These are phyloP conservation scores for Parnassius smintheus DNA, from an alignment of 2,888 invertebrate species.

Conservation along the genomic window DNA sequence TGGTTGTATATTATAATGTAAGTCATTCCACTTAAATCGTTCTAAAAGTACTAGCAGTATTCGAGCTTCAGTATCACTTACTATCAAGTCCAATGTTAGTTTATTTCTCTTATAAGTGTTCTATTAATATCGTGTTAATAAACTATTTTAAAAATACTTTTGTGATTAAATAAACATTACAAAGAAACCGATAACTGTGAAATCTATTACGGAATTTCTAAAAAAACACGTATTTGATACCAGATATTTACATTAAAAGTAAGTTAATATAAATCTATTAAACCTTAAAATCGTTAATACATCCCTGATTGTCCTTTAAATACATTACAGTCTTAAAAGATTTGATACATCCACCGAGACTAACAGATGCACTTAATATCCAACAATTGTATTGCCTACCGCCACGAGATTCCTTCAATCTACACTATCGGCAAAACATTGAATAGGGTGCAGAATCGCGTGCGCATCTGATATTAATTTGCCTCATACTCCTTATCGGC, in stretches of 20 bases:
- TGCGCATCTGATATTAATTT: constrained; percentile 62
- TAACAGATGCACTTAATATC: constrained; percentile 29
- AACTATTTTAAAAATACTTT: no score
- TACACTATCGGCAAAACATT: constrained; percentile 10
- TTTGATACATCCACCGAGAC: constrained; percentile 22
- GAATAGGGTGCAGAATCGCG: constrained; percentile 56
- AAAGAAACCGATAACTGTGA: not conserved
- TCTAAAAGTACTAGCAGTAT: no score
- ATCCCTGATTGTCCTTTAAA: constrained; percentile 20
- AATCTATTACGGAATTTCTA: not conserved
- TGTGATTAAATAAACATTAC: no score
- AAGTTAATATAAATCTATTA: constrained; percentile 17
- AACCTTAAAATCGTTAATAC: constrained; percentile 22
- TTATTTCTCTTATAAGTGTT: no score
- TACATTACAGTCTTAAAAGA: constrained; percentile 25
- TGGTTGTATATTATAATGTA: no score
- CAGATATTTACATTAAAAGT: constrained; percentile 3
- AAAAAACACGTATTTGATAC: not conserved
- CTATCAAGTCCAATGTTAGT: no score
- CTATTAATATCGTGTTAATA: no score
- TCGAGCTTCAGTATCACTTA: no score
- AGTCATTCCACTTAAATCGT: no score
- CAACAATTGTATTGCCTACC: constrained; percentile 11
- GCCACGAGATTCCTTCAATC: constrained; percentile 2
- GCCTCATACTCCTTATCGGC: constrained; percentile 51